Conservation (phyloP, 2,113 vertebrate genomes). For the Lynx canadensis region DNA sequence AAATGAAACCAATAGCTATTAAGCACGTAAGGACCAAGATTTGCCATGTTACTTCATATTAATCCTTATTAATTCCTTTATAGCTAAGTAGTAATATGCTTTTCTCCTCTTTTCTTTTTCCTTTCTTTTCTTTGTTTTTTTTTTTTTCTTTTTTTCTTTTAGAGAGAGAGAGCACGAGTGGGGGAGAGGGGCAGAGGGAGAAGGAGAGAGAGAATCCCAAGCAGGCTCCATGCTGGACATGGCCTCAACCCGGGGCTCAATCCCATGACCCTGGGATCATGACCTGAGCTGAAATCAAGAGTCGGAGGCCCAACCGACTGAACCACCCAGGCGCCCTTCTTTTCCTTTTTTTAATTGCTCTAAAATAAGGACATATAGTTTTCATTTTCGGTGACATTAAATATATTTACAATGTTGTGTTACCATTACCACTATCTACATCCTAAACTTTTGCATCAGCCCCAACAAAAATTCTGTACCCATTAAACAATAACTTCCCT, state of each 20-base stretch:
- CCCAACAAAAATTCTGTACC: neutral
- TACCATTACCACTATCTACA: neutral
- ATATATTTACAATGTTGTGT: neutral
- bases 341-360: neutral
- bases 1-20: neutral
- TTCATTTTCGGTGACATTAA: neutral
- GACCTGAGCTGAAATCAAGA: too few species aligned
- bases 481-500: neutral
- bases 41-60: neutral
- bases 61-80: neutral
- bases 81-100: neutral
- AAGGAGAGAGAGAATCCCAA: too few species aligned
- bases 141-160: too few species aligned
- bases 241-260: too few species aligned
- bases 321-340: too few species aligned
- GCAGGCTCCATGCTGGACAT: too few species aligned
- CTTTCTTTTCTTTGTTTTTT: too few species aligned
- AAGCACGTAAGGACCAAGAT: neutral
- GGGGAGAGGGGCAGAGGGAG: too few species aligned
- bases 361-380: neutral
- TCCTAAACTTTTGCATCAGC: neutral
- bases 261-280: too few species aligned
- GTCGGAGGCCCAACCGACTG: too few species aligned
- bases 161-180: too few species aligned
- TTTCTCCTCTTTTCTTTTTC: neutral